These are phyloP conservation scores for Epizoanthus scotinus DNA, from an alignment of 92 coral and sea anemone species.

Conservation along the genomic window DNA sequence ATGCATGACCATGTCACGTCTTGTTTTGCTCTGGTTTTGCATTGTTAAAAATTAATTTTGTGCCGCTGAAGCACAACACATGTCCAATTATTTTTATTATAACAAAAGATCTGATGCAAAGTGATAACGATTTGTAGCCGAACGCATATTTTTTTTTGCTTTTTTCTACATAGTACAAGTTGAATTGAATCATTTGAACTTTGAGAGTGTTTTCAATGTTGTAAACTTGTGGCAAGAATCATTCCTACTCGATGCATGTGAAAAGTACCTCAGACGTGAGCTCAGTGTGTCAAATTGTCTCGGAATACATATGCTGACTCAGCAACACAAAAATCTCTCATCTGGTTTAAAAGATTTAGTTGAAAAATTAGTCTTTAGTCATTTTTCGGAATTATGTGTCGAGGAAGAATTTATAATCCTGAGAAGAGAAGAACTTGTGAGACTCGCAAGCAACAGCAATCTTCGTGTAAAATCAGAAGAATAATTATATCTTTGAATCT, in stretches of 20 bases:
- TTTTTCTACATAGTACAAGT: slow-evolving; percentile 65
- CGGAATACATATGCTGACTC: slow-evolving; percentile 49
- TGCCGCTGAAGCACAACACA: too few relatives aligned
- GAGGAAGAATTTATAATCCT: slow-evolving; percentile 50
- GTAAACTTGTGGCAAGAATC: slow-evolving; percentile 64
- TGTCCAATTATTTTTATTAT: too few relatives aligned
- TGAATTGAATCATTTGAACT: slow-evolving; percentile 47
- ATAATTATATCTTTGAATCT: slow-evolving; percentile 55
- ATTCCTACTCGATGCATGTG: slow-evolving; percentile 49
- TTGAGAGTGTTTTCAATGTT: slow-evolving; percentile 55
- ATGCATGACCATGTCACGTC: too few relatives aligned
- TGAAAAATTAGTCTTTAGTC: slow-evolving; percentile 40
- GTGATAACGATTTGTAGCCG: too few relatives aligned
- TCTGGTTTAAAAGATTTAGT: slow-evolving; percentile 31
- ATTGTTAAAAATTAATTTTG: too few relatives aligned
- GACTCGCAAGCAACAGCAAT: slow-evolving; percentile 51
- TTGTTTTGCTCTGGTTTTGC: too few relatives aligned
- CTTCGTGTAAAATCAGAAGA: slow-evolving; percentile 68
- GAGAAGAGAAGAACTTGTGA: slow-evolving; percentile 38
- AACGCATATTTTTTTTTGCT: too few relatives aligned
- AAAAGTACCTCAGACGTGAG: slow-evolving; percentile 46
- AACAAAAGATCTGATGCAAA: too few relatives aligned
- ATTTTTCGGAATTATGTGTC: slow-evolving; percentile 56
- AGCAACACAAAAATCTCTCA: slow-evolving; percentile 32
- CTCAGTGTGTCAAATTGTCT: slow-evolving; percentile 47